Evolutionary conservation across 1,140 invertebrate genomes (phyloP).

Genomic region (Solenopsis invicta): DNA sequence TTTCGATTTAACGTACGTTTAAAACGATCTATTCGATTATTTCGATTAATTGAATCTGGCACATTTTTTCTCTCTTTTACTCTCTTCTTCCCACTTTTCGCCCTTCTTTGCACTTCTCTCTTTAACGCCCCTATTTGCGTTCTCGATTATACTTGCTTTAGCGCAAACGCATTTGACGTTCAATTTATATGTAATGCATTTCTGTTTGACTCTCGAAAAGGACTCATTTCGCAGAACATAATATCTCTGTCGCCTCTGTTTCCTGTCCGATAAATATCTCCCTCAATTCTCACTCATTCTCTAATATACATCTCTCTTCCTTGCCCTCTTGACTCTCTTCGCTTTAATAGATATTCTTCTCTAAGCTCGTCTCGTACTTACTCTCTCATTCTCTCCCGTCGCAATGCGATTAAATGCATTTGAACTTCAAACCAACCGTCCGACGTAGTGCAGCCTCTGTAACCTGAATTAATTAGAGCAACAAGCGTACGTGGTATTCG

Average conservation of each 20-base stretch:
- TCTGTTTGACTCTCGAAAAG: constrained; percentile 55
- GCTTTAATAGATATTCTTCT: constrained; percentile 36
- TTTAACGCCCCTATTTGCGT: constrained; percentile 3
- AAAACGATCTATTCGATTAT: constrained; percentile 18
- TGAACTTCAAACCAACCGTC: constrained; percentile 1
- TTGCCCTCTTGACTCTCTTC: constrained; percentile 16
- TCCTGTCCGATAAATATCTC: constrained; percentile 43
- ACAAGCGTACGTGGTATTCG: neutral
- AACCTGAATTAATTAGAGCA: constrained; percentile 39
- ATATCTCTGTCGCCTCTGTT: constrained; percentile 45
- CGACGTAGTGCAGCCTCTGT: neutral
- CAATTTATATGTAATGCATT: constrained; percentile 61
- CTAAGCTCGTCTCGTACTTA: constrained; percentile 20
- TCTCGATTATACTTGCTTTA: constrained; percentile 40
- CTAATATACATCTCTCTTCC: neutral
- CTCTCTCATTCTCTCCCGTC: constrained; percentile 4
- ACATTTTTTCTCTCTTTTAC: constrained; percentile 26
- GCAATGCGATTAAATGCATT: constrained; percentile 11
- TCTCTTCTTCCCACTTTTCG: neutral
- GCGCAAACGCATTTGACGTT: constrained; percentile 46
- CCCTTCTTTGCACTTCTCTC: neutral
- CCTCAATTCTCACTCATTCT: constrained; percentile 6
- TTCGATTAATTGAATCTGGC: neutral
- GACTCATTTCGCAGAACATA: constrained; percentile 45
- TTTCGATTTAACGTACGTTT: constrained; percentile 6